Conservation (phyloP, 2,888 invertebrate genomes). For the Sarcophaga carnaria region DNA sequence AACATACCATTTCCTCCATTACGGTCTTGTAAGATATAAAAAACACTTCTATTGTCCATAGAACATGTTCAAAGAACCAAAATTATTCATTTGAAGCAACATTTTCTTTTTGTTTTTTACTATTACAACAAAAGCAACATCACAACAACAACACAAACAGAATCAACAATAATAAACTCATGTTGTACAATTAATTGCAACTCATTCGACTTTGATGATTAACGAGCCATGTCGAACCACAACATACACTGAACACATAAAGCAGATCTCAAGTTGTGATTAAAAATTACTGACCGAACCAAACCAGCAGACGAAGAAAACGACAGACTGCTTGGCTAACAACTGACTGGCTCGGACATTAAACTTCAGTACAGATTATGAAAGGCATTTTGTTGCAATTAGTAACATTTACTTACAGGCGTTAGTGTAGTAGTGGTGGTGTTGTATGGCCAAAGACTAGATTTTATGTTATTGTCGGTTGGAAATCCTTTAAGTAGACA, state of each 20-base stretch:
- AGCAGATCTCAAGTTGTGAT: slow-evolving; percentile 44
- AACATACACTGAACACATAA: slow-evolving; percentile 27
- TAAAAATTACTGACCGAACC: slow-evolving; percentile 60
- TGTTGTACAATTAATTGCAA: slow-evolving; percentile 65
- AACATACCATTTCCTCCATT: no score
- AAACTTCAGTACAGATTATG: neutral
- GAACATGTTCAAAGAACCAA: neutral
- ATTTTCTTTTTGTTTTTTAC: neutral
- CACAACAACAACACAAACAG: neutral
- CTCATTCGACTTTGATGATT: slow-evolving; percentile 65
- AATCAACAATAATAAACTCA: slow-evolving; percentile 34
- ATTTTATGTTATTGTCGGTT: neutral
- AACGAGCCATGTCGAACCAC: slow-evolving; percentile 45
- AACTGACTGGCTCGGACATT: neutral
- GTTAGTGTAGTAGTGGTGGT: slow-evolving; percentile 25
- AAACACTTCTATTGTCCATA: no score
- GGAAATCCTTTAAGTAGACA: slow-evolving; percentile 45
- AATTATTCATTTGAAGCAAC: neutral
- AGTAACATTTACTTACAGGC: slow-evolving; percentile 60
- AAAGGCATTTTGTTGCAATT: slow-evolving; percentile 59
- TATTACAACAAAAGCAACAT: neutral
- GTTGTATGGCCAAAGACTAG: slow-evolving; percentile 19
- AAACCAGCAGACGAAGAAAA: slow-evolving; percentile 22
- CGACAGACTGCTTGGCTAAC: neutral
- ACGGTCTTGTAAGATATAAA: no score